Base-by-base conservation (phyloP, 1,140 invertebrate species). In the Zaprionus tsacasi region DNA sequence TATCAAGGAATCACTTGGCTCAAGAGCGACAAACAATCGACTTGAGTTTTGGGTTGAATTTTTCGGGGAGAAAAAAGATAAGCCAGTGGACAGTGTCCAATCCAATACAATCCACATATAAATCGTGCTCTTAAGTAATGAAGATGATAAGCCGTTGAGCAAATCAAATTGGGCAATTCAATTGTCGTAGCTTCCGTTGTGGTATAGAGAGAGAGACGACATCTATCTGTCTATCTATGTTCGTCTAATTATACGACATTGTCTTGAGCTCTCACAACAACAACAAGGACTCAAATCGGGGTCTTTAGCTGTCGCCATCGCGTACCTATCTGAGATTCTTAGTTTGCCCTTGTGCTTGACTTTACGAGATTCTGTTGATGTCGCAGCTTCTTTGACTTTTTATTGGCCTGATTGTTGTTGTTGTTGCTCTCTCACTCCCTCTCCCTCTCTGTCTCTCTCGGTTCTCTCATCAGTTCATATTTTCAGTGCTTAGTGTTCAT, bases 401-500 rank as follows among this genome's bases (percentile, higher is more conserved):
- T 45, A 45, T 45, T 45, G 40, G 40, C 40, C 40, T 40, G 54
- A 30, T 65, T 21, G 48, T 11, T 64, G 33, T 56, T 56, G 35
- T 50, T 5, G 27, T 4, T 30, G 1, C 54, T 52, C 15, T 56
- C n/a, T n/a, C n/a, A n/a, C n/a, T n/a, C n/a, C n/a, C n/a, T n/a
- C n/a, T n/a, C n/a, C n/a, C n/a, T n/a, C n/a, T 33, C 27, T 48
- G 33, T 8, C 13, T n/a, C 60, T 64, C 10, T 17, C 17, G 5
- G 8, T 12, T 50, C 45, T 57, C 33, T 15, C n/a, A 17, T 12
- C 50, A 74, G 65, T 69, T 61, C 50, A 74, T 74, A 73, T 63
- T 75, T 75, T 69, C 38, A 52, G 33, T 64, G 66, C 61, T 75
- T 60, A 36, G 70, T 50, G 57, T 55, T 59, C 56, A 70, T 73